These are phyloP conservation scores for Poecile atricapillus DNA, from an alignment of 2,113 vertebrate genomes.

Conservation along the genomic window DNA sequence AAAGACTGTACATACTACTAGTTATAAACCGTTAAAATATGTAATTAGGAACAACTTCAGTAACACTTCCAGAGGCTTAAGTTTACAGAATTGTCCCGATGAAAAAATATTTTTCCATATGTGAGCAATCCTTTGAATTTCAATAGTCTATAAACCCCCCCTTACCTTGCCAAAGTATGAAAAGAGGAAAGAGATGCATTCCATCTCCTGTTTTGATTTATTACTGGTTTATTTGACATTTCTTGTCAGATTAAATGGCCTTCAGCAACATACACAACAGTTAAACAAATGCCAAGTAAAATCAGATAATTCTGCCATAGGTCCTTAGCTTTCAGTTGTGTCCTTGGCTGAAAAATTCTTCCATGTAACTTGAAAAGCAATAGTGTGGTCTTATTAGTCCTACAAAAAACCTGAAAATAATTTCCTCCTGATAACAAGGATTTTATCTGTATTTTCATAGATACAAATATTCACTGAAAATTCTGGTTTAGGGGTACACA, in stretches of 20 bases:
- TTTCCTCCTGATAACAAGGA: background rate
- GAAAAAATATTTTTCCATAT: background rate
- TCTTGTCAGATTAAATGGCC: background rate
- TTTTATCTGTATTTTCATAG: background rate
- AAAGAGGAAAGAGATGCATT: background rate
- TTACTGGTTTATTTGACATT: background rate
- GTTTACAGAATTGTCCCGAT: background rate
- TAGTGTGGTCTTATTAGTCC: background rate
- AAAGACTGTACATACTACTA: background rate
- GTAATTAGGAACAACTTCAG: background rate
- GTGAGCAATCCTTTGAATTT: background rate
- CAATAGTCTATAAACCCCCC: background rate
- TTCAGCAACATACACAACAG: background rate
- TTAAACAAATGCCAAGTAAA: background rate
- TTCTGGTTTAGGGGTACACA: background rate
- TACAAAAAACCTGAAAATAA: background rate
- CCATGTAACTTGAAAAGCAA: background rate
- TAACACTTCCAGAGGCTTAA: background rate
- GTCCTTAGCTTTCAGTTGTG: background rate
- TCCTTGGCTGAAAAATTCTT: background rate
- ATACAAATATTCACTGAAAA: background rate
- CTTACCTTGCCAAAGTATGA: background rate
- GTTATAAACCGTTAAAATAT: background rate
- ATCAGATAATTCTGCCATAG: background rate
- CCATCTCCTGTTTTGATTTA: background rate